Base-by-base conservation (phyloP, 2,113 vertebrate species). In the Carettochelys insculpta region DNA sequence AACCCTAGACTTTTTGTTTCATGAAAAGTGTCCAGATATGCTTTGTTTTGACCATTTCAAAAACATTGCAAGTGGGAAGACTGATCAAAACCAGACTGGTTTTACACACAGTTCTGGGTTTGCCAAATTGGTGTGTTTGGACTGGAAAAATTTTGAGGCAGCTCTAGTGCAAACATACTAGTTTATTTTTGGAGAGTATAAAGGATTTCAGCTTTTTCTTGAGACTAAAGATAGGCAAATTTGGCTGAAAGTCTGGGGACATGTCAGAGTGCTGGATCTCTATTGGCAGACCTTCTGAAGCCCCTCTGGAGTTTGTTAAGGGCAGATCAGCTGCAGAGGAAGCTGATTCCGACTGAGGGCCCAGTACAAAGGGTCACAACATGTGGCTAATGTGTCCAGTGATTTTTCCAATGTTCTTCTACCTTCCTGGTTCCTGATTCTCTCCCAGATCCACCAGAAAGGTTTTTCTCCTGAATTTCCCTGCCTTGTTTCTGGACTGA, bases 361-460 rank as follows among this genome's bases (percentile, higher is more conserved):
- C 92, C 87, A 47, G 83, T 5, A 0, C 24, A 12, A 48, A 87
- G 73, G 51, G 78, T 89, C 5, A 1, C 82, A 75, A 85, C 3
- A 1, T 88, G 91, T 0, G 75, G 86, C 94, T 91, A 94, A 81
- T 76, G 54, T 88, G 95, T 92, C 27, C 54, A 29, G 54, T 93
- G 94, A 95, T 86, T 87, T 94, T 88, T 79, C 95, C 93, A 95
- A 93, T 80, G 86, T 54, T 82, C 50, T 47, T 87, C 41, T 75
- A 88, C 92, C 47, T 0, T 92, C 88, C 45, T 5, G 25, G 12
- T 68, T 83, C 31, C 85, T 29, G 75, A 86, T 91, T 75, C 90
- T 87, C 92, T 92, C 88, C 94, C 89, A 90, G 87, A 82, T 79
- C 90, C 94, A 95, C 95, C 95, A 95, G 77, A 96, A 95, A 94